phyloP scores from a whole-genome alignment of 2,797 vertebrate genomes.

The Microctenopoma stevenorrisi region DNA sequence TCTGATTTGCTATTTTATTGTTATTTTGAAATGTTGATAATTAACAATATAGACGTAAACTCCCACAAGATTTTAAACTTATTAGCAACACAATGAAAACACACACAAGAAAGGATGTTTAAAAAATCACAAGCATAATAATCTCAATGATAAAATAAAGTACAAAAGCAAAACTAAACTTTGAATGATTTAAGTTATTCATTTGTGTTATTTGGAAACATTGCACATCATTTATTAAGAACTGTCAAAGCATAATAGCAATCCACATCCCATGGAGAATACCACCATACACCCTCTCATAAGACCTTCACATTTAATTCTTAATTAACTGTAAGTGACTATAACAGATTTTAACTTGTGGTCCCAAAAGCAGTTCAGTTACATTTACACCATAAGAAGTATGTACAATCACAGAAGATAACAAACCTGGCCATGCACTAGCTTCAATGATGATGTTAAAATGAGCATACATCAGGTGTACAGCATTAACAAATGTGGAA shows the following conservation, averaged over 20 bases:
- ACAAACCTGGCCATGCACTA: conserved; percentile 14
- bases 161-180: too few relatives aligned
- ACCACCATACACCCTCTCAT: background rate
- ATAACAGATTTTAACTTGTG: background rate
- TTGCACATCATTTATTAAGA: too few relatives aligned
- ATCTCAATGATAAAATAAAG: too few relatives aligned
- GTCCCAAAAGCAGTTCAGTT: background rate
- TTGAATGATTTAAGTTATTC: too few relatives aligned
- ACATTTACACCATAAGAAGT: conserved; percentile 30
- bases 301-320: background rate
- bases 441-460: background rate
- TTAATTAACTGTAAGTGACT: background rate
- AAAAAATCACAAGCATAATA: too few relatives aligned
- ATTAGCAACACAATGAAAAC: too few relatives aligned
- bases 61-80: too few relatives aligned
- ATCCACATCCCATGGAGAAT: background rate
- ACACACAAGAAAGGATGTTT: too few relatives aligned
- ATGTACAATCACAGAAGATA: conserved; percentile 19
- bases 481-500: background rate
- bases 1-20: too few relatives aligned
- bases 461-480: background rate
- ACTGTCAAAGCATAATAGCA: background rate
- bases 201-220: too few relatives aligned
- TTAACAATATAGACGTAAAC: too few relatives aligned
- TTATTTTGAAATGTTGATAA: too few relatives aligned